Evolutionary conservation across 2,888 invertebrate species (phyloP).

Genomic region (Drosophila mimetica): DNA sequence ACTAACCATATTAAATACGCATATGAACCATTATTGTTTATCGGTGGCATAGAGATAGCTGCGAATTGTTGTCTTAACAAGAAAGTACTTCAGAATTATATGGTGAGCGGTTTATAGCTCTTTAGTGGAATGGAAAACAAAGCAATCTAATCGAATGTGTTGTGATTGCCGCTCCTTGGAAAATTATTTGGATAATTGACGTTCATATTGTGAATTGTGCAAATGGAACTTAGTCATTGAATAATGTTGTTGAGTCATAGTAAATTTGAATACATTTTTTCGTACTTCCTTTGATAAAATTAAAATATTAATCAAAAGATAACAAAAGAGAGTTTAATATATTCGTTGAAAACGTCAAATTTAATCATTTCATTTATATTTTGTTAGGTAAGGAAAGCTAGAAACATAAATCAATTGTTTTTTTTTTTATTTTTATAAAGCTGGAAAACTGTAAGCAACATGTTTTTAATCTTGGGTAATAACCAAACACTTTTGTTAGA

Average conservation of each 20-base stretch:
- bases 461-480: constrained; percentile 4
- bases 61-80: background rate
- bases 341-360: no score
- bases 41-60: constrained; percentile 3
- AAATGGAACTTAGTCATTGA: background rate
- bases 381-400: no score
- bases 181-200: constrained; percentile 15
- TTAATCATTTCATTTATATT: no score
- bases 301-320: background rate
- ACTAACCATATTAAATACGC: background rate
- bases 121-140: background rate
- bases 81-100: constrained; percentile 4
- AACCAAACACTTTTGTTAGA: background rate
- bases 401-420: no score
- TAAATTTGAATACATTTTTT: background rate
- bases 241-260: background rate
- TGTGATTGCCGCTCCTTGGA: constrained; percentile 10
- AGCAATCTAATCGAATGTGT: constrained; percentile 27
- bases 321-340: background rate
- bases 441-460: background rate
- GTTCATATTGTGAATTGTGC: background rate
- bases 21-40: constrained; percentile 3
- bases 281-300: background rate
- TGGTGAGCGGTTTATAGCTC: constrained; percentile 10
- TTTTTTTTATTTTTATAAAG: background rate